Evolutionary conservation across 2,888 invertebrate species (phyloP), one percentile per base, ranked within the genome.

Genomic region (Hermaeophaga mercurialis): DNA sequence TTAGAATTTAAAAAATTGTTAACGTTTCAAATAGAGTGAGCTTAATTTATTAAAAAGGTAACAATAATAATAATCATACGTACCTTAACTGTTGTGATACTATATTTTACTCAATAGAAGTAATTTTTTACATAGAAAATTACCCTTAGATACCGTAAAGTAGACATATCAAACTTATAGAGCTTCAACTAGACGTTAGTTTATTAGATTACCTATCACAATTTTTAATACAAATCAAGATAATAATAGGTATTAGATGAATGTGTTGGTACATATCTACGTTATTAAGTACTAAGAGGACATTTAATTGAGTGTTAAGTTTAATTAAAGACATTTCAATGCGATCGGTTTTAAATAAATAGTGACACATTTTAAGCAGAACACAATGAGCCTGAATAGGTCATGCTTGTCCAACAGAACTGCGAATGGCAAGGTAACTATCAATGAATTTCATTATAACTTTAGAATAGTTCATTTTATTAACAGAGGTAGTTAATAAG

Each of bases 381-480:
- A 46, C 46, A 50, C 34, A 48, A 73, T 73, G 73, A 73, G 73
- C 63, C 63, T 72, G 56, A 68, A 71, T 45, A 70, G 73, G 56
- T 73, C 73, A 44, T 72, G 72, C 57, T 62, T 72, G 63, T 69
- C 72, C 36, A 72, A 65, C 58, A 63, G 72, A 61, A 65, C 65
- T 33, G 66, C 69, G 66, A 73, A 72, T 68, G 73, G 72, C 60
- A 73, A 73, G 73, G 73, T 73, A 72, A 68, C 59, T 68, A 67
- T 67, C 11, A 31, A 31, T 31, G 31, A 31, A 28, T 8, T 9
- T 8, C 2, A 22, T 22, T 5, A 22, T 5, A 22, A 22, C 4
- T 22, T 3, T 22, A 22, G 22, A 22, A 22, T 22, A 22, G 22
- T 22, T 22, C 3, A n/a, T n/a, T n/a, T n/a, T n/a, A n/a, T n/a